Conservation (phyloP, 2,113 vertebrate genomes). For the Himantopus leucocephalus region DNA sequence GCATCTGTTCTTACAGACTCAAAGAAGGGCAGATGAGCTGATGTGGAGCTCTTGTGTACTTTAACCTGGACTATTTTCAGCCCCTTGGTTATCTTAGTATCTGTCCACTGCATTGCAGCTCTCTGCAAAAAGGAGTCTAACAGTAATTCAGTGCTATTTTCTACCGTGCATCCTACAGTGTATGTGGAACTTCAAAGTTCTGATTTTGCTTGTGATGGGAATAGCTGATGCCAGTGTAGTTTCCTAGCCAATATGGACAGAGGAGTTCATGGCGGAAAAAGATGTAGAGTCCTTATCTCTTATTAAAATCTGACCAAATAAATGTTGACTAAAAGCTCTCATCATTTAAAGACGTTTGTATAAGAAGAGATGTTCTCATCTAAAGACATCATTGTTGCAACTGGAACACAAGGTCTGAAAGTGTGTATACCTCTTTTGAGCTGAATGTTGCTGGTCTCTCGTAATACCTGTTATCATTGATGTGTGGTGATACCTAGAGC, state of each 20-base stretch:
- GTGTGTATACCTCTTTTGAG: neutral
- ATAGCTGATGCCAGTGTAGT: neutral
- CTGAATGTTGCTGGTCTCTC: neutral
- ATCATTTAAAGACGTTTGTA: neutral
- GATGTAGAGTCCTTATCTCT: neutral
- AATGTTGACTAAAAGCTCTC: neutral
- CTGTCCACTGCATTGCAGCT: conserved; percentile 26
- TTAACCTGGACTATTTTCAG: conserved; percentile 53
- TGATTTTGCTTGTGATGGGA: neutral
- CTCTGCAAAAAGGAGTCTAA: neutral
- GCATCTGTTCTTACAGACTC: conserved; percentile 19
- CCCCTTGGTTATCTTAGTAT: neutral
- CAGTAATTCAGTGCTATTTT: neutral
- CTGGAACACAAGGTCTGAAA: neutral
- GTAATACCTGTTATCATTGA: neutral
- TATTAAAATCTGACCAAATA: neutral
- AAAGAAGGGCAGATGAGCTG: conserved; percentile 33
- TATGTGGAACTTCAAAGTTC: neutral
- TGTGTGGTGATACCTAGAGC: neutral
- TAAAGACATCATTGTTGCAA: neutral
- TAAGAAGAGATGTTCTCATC: neutral
- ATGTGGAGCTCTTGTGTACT: conserved; percentile 1
- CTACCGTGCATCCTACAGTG: neutral
- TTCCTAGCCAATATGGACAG: neutral
- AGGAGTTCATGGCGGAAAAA: neutral